Conservation (phyloP, 2,797 vertebrate species). For the Mus spretus region DNA sequence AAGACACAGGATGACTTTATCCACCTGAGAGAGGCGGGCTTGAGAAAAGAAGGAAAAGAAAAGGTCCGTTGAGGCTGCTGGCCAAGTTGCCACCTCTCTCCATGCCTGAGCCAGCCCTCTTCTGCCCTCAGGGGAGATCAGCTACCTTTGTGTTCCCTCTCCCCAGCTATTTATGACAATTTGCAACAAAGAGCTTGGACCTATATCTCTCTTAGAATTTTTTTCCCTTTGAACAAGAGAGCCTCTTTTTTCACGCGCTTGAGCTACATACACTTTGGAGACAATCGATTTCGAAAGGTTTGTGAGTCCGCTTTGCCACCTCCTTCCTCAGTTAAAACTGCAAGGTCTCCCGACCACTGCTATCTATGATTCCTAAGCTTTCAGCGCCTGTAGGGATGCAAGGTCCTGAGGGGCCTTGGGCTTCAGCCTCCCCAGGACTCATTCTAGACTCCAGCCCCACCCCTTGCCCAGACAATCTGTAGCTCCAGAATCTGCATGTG, state of each 20-base stretch:
- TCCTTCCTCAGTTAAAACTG: background rate
- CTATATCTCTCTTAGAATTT: constrained; percentile 57
- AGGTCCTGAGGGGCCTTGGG: accelerated
- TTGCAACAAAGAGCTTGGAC: constrained; percentile 60
- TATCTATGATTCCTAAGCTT: no score
- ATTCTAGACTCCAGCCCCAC: no score
- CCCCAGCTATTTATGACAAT: constrained; percentile 40
- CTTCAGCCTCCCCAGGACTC: background rate
- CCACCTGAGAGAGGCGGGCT: background rate
- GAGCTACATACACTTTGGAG: background rate
- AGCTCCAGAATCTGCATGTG: background rate
- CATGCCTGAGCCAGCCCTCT: background rate
- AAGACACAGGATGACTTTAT: constrained; percentile 56
- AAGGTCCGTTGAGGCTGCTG: background rate
- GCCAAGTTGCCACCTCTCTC: background rate
- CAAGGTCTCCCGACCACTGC: background rate
- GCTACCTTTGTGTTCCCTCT: constrained; percentile 17
- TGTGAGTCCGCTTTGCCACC: background rate
- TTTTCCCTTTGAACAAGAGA: constrained; percentile 41
- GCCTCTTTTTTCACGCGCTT: constrained; percentile 33
- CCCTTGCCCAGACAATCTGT: no score
- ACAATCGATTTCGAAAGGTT: constrained; percentile 13
- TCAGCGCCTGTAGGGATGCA: background rate
- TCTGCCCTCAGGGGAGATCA: constrained; percentile 55
- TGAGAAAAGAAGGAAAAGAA: background rate